These are phyloP conservation scores for Xenopus borealis DNA, from an alignment of 2,113 vertebrate genomes.

Conservation along the genomic window DNA sequence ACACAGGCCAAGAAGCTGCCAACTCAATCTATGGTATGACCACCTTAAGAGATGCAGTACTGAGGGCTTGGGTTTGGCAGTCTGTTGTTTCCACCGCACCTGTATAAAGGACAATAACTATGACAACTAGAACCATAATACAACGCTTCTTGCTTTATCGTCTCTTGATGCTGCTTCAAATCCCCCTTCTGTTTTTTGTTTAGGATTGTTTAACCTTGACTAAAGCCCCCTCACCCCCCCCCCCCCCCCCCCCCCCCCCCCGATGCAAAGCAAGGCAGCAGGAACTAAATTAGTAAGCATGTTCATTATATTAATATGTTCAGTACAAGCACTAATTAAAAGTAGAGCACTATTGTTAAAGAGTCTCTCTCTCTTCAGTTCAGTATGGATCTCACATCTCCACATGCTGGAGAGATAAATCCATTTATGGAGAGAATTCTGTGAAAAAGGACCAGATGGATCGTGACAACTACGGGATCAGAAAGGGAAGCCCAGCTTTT, in stretches of 20 bases:
- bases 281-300: background rate
- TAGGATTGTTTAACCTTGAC: conserved; percentile 9
- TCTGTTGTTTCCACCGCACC: too few species aligned
- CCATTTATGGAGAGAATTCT: too few species aligned
- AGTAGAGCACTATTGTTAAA: background rate
- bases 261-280: background rate
- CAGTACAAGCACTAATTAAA: conserved; percentile 2
- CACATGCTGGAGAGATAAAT: too few species aligned
- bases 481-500: too few species aligned
- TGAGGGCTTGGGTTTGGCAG: too few species aligned
- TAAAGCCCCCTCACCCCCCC: background rate
- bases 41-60: too few species aligned
- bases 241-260: background rate
- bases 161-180: too few species aligned
- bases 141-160: too few species aligned
- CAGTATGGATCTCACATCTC: background rate
- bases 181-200: background rate
- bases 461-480: background rate
- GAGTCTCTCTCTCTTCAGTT: background rate
- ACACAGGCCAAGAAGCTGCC: too few species aligned
- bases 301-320: conserved; percentile 16
- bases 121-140: too few species aligned
- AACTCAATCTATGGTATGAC: too few species aligned
- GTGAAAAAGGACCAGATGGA: background rate
- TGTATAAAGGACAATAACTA: too few species aligned